phyloP scores from a whole-genome alignment of 2,888 invertebrate genomes.

The Helleia helle region DNA sequence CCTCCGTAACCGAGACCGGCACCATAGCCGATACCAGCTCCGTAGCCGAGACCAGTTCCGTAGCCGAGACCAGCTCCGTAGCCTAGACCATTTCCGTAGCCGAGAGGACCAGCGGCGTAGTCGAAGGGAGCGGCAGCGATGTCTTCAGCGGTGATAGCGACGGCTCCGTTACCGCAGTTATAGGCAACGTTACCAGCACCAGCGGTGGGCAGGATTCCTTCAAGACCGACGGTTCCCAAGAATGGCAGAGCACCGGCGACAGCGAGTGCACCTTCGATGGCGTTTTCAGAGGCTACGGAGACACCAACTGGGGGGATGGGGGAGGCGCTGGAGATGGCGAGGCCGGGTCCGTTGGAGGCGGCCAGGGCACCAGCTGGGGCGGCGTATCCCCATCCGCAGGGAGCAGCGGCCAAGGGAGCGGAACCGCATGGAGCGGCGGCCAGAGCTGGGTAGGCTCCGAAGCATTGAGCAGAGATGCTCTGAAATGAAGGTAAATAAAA shows the following conservation, averaged over 20 bases:
- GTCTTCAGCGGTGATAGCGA: conserved; percentile 24
- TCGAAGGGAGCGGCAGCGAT: conserved; percentile 8
- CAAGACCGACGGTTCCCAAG: conserved; percentile 33
- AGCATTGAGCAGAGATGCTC: conserved; percentile 24
- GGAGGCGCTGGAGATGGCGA: conserved; percentile 26
- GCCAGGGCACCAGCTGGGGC: conserved; percentile 10
- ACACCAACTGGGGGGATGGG: conserved; percentile 23
- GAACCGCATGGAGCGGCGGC: not conserved
- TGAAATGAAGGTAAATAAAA: conserved; percentile 13
- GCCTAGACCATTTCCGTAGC: conserved; percentile 2
- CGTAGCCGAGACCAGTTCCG: conserved; percentile 14
- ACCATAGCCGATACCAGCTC: conserved; percentile 19
- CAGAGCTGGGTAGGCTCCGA: conserved; percentile 12
- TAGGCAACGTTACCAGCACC: conserved; percentile 28
- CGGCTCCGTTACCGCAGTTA: conserved; percentile 26
- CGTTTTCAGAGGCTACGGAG: conserved; percentile 30
- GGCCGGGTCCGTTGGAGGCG: conserved; percentile 20
- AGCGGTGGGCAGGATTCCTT: conserved; percentile 26
- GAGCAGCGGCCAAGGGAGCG: conserved; percentile 5
- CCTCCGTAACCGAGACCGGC: conserved; percentile 15
- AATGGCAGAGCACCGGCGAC: conserved; percentile 32
- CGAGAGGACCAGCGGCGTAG: conserved; percentile 10
- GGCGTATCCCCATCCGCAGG: conserved; percentile 1
- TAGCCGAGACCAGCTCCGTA: conserved; percentile 9
- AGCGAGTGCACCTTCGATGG: conserved; percentile 27